Base-by-base conservation (phyloP, 2,113 vertebrate species). In the Salvator merianae region DNA sequence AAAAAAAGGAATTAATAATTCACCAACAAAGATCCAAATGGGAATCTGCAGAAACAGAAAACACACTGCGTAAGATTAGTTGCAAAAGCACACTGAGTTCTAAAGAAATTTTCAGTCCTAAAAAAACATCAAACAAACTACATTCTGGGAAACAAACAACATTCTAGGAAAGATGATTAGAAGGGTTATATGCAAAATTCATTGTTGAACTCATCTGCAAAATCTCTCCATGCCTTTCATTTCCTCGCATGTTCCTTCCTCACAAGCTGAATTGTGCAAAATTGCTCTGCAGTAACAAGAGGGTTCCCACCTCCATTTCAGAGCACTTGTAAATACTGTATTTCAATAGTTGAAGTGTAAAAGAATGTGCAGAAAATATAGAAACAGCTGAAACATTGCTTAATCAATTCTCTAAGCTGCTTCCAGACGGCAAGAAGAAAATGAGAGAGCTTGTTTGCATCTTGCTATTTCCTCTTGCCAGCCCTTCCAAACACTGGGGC, bases 1-100 rank as follows among this genome's bases (percentile, higher is more conserved):
- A 68, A 38, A 87, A 55, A 74, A 63, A 1, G 32, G 36, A 50
- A 80, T 80, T 71, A 59, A 62, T 84, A 50, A 86, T 79, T 71
- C 47, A 82, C 28, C 13, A 70, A 43, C 8, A 4, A n/a, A 79
- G 26, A 68, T 72, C 68, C 26, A 30, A 71, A 43, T 22, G 8
- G 36, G 59, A 30, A 12, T 77, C 84, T 84, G 82, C 40, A 82
- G 38, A 34, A 38, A 43, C 26, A 36, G 4, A 53, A 32, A 43
- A 40, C 53, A 69, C 53, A 38, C 24, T 43, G 13, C 36, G 32
- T 26, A 77, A 5, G 50, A 40, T 55, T 65, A 81, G 13, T n/a
- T 80, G n/a, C 73, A 73, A 81, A 63, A 32, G 18, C 10, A 73
- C 43, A 69, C 43, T 75, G 68, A 36, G 59, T 16, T 88, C 74